Base-by-base conservation (phyloP, 2,113 vertebrate genomes). In the Thalassoma bifasciatum region DNA sequence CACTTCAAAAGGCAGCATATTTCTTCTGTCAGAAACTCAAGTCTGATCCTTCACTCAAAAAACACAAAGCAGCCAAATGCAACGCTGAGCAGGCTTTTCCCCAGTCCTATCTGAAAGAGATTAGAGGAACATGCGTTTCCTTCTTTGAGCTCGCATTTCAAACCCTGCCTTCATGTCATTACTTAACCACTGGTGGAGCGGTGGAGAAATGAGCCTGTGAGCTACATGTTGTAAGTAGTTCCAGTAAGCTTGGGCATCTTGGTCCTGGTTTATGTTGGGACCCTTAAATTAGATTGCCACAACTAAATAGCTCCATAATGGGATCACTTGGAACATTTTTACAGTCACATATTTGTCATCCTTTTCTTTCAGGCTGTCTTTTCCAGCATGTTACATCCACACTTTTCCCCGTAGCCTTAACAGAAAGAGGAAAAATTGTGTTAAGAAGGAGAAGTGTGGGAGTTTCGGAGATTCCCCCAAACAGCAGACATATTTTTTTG, bases 51-150 rank as follows among this genome's bases (percentile, higher is more conserved):
- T 86, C 69, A 67, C 75, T 85, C 75, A 72, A 78, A 49, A 46
- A 87, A 77, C 75, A 87, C 79, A 92, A 86, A 86, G 86, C 86
- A 72, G 70, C 85, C 83, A 79, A 86, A 87, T 85, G 89, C 77
- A 85, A 89, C 81, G 60, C 49, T 77, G 88, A 90, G 82, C 86
- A 75, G 79, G 69, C 77, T 73, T 85, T 78, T 75, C 37, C 63
- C 46, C 70, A 37, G 62, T 60, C 62, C 56, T 85, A 86, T 84
- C 67, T 82, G 83, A 87, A 83, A 87, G 82, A 88, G 87, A 90
- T 89, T 89, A 90, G 77, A 88, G 82, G 86, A 83, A 82, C 86
- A 86, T 81, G 75, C 66, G 34, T 84, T 82, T 87, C 74, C 84
- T 69, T 83, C 83, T 89, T 81, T 76, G 68, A 84, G 74, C 76